phyloP scores from a whole-genome alignment of 1,140 invertebrate genomes.

The Papilio dardanus region DNA sequence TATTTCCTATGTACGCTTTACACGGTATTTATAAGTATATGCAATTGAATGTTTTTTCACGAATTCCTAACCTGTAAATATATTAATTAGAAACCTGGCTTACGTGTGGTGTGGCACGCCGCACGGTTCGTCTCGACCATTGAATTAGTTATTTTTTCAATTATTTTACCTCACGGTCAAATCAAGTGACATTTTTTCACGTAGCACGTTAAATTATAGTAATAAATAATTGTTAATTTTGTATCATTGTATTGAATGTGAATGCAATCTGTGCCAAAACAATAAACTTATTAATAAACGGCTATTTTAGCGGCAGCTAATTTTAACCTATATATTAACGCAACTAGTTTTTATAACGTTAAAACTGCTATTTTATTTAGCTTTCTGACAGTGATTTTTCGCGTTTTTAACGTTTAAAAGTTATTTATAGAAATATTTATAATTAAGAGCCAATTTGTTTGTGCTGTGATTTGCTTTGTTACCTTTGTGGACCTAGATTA shows the following conservation, averaged over 20 bases:
- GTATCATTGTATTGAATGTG: conserved; percentile 21
- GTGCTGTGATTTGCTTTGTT: conserved; percentile 13
- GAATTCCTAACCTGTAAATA: too few species aligned
- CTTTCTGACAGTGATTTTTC: conserved; percentile 6
- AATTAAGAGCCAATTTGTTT: conserved; percentile 10
- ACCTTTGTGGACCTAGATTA: conserved; percentile 1
- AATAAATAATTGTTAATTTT: not conserved
- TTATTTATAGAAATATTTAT: not conserved
- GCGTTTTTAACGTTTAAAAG: not conserved
- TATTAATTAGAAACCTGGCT: too few species aligned
- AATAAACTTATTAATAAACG: not conserved
- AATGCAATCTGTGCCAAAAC: conserved; percentile 27
- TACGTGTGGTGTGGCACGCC: too few species aligned
- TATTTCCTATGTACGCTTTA: too few species aligned
- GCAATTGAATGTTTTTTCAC: too few species aligned
- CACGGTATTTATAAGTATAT: too few species aligned
- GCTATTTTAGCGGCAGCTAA: conserved; percentile 9
- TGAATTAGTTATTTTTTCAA: too few species aligned
- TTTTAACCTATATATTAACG: conserved; percentile 8
- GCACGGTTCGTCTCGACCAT: too few species aligned
- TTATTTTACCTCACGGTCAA: too few species aligned
- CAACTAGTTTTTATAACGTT: not conserved
- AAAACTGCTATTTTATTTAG: not conserved
- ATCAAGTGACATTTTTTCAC: not conserved
- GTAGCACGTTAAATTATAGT: not conserved